A percentile compares a stretch with the other conserved stretches of the same genome.
phyloP scores from a whole-genome alignment of 1,140 invertebrate species.

The Cephus cinctus region DNA sequence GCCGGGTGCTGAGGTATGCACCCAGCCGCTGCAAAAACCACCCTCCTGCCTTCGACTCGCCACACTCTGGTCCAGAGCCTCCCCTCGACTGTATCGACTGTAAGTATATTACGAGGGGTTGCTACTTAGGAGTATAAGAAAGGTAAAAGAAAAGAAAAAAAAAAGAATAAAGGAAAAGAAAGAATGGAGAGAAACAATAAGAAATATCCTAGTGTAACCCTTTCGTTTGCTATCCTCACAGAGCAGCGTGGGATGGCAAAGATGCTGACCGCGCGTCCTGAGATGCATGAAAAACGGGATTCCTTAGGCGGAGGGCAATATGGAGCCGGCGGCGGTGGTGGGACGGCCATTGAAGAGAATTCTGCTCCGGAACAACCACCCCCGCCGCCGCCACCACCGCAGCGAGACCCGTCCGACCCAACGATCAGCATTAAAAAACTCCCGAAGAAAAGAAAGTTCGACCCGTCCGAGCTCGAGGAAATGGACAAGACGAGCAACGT shows the following conservation, averaged over 20 bases:
- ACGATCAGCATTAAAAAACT: slow-evolving; percentile 62
- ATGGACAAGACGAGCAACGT: slow-evolving; percentile 45
- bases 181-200: slow-evolving; percentile 6
- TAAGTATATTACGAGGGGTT: no score
- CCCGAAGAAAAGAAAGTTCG: slow-evolving; percentile 87
- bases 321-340: slow-evolving; percentile 47
- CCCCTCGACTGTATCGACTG: slow-evolving; percentile 51
- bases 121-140: no score
- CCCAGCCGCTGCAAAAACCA: slow-evolving; percentile 52
- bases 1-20: slow-evolving; percentile 55
- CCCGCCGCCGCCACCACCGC: slow-evolving; percentile 41
- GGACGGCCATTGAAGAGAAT: slow-evolving; percentile 43
- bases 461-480: slow-evolving; percentile 80
- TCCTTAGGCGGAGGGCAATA: slow-evolving; percentile 40
- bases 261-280: slow-evolving; percentile 51
- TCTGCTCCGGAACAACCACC: slow-evolving; percentile 43
- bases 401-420: slow-evolving; percentile 47
- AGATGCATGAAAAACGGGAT: slow-evolving; percentile 50
- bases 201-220: no score
- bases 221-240: no score
- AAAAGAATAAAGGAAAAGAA: background rate
- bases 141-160: no score
- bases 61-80: slow-evolving; percentile 46
- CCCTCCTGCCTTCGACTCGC: slow-evolving; percentile 44
- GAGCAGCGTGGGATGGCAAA: slow-evolving; percentile 51